Base-by-base conservation (phyloP, 1,140 invertebrate species). In the Drosophila burlai region DNA sequence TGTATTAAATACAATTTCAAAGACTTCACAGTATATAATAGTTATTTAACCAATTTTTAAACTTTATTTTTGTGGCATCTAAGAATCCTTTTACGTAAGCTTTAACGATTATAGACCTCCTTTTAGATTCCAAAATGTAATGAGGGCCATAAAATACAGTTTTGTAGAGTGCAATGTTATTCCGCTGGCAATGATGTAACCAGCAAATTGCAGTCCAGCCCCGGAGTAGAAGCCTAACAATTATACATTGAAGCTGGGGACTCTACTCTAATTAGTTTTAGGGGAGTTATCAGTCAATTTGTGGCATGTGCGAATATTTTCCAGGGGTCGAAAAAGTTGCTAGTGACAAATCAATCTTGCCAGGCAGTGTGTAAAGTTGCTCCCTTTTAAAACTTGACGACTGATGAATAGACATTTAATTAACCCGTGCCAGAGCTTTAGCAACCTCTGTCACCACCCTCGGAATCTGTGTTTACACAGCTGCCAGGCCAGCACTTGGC, bases 331-430 rank as follows among this genome's bases (percentile, higher is more conserved):
- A 1, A 38, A 34, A 45, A 26, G 24, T 31, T 16, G 26, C 29
- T 29, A 18, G 50, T 61, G 58, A 73, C 59, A 61, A 73, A 61
- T 73, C 67, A 72, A 72, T 72, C 55, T 60, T 60, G 11, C 10
- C 62, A 18, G 24, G 18, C 52, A 50, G 52, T 42, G 36, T 42
- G 29, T 21, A 60, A 50, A 73, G 54, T 73, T 72, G 49, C 16
- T 72, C 26, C n/a, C 46, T 46, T 72, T 31, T 52, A 50, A 61
- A 61, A 36, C n/a, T n/a, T 34, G 50, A 5, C 40, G 31, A 55
- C 67, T 68, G 49, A 71, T 73, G 69, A 73, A 74, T 74, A 61
- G 68, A 73, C 68, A 61, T 74, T 74, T 74, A 74, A 74, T 74
- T 74, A 74, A 61, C 71, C 67, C 69, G 57, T 73, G 54, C 69